Percentiles rank a stretch among this genome's conserved stretches.
Conservation (phyloP, 2,797 vertebrate genomes). For the Orestias chungarensis region DNA sequence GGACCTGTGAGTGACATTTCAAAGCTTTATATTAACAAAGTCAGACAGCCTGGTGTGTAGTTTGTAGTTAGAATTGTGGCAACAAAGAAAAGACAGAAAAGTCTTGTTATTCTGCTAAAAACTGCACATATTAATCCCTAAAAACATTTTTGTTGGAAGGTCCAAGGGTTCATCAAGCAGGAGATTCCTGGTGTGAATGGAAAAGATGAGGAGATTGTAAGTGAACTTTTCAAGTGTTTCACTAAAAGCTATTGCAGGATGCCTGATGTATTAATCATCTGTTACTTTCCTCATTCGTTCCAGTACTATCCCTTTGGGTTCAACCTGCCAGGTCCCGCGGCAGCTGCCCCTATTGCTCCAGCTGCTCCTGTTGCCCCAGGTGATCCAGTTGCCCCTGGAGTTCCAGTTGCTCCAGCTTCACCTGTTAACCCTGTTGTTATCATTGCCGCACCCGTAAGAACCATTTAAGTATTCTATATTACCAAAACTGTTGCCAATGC, state of each 20-base stretch:
- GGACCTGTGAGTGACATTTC: constrained; percentile 55
- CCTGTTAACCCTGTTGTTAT: constrained; percentile 13
- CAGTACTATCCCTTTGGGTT: constrained; percentile 65
- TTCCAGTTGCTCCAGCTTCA: neutral
- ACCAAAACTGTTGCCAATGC: neutral
- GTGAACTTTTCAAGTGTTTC: constrained; percentile 8
- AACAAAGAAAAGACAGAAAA: neutral
- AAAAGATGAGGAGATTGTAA: constrained; percentile 53
- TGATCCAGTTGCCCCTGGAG: constrained; percentile 21
- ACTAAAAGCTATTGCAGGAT: neutral
- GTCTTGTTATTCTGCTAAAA: neutral
- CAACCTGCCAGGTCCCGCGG: constrained; percentile 2
- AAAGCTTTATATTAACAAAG: neutral
- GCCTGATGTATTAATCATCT: constrained; percentile 2
- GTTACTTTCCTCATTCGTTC: constrained; percentile 8
- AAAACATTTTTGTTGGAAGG: constrained; percentile 41
- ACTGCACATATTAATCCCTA: neutral
- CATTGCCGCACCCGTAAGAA: neutral
- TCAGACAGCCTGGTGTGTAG: neutral
- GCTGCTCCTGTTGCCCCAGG: neutral
- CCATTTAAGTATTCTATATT: neutral
- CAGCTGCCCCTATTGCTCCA: constrained; percentile 12
- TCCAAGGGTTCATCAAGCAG: constrained; percentile 68
- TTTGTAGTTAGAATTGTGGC: neutral
- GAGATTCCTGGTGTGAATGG: constrained; percentile 50